phyloP scores from a whole-genome alignment of 1,140 invertebrate genomes.

The Plodia interpunctella region DNA sequence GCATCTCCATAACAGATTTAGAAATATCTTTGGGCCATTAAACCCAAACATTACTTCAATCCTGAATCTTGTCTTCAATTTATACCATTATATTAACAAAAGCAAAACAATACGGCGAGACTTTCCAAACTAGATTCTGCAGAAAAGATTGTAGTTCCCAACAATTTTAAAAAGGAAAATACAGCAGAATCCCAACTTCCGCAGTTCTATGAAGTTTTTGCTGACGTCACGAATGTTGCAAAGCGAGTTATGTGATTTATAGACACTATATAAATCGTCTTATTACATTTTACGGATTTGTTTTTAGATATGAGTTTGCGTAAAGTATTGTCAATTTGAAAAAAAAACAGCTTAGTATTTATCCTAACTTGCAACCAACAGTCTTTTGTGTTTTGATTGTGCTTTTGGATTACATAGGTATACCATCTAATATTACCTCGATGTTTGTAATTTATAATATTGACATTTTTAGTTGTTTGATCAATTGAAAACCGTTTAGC shows the following conservation, averaged over 20 bases:
- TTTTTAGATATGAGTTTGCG: neutral
- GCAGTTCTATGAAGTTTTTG: conserved; percentile 4
- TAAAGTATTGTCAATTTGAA: too few species aligned
- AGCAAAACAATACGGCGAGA: conserved; percentile 3
- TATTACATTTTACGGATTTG: neutral
- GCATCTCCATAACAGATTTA: neutral
- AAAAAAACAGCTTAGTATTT: too few species aligned
- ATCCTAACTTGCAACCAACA: too few species aligned
- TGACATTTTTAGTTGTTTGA: too few species aligned
- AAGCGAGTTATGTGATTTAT: conserved; percentile 5
- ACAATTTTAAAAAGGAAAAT: conserved; percentile 8
- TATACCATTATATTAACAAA: neutral
- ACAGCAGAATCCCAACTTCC: neutral
- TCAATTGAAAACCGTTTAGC: too few species aligned
- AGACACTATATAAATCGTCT: neutral
- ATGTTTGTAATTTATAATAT: too few species aligned
- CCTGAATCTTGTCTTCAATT: neutral
- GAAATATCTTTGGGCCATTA: too few species aligned
- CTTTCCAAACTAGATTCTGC: conserved; percentile 11
- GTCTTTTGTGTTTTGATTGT: too few species aligned
- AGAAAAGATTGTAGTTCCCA: conserved; percentile 9
- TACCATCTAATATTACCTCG: too few species aligned
- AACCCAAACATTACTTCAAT: neutral
- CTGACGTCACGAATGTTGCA: neutral
- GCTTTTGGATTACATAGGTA: too few species aligned